phyloP scores from a whole-genome alignment of 2,797 vertebrate genomes.

The Etheostoma nigrum region DNA sequence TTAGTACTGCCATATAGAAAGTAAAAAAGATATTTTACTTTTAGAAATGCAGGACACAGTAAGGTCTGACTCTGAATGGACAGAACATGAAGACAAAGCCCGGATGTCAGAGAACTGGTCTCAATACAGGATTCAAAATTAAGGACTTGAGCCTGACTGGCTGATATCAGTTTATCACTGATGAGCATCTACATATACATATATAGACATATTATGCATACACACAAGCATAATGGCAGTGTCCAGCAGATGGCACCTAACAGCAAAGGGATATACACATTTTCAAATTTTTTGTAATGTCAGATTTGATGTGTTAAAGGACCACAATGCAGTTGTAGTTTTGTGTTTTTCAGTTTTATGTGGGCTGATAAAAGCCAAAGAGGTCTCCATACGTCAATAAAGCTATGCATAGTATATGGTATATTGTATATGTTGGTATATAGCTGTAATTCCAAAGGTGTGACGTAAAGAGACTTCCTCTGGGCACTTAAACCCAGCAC shows the following conservation, averaged over 20 bases:
- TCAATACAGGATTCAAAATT: too few relatives aligned
- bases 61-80: too few relatives aligned
- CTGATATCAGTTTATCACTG: too few relatives aligned
- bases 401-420: neutral
- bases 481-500: neutral
- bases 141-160: too few relatives aligned
- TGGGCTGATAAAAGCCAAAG: neutral
- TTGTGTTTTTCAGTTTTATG: too few relatives aligned
- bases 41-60: too few relatives aligned
- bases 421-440: too few relatives aligned
- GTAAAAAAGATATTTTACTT: too few relatives aligned
- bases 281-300: neutral
- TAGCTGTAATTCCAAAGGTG: neutral
- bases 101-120: too few relatives aligned
- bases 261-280: neutral
- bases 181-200: neutral
- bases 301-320: neutral
- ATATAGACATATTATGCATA: too few relatives aligned
- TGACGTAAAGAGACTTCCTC: neutral
- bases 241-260: conserved; percentile 33
- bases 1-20: too few relatives aligned
- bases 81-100: too few relatives aligned
- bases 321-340: conserved; percentile 10
- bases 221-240: neutral
- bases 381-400: neutral